Percentiles rank a stretch among this genome's conserved stretches.
phyloP scores from a whole-genome alignment of 1,140 invertebrate genomes.

The Aleiodes sp. region DNA sequence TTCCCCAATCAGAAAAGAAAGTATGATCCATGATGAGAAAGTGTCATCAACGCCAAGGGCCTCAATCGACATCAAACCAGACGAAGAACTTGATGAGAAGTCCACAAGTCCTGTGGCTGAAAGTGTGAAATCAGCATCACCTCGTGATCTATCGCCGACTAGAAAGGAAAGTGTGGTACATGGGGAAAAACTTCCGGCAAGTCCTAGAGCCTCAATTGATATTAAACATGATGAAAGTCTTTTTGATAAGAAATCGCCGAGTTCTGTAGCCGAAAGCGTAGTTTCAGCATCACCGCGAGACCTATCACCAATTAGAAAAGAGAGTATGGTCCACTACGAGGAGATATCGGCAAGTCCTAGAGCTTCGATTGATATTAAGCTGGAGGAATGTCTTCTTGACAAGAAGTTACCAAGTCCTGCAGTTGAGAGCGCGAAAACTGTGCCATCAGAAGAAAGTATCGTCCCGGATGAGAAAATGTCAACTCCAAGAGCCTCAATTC shows the following conservation, averaged over 20 bases:
- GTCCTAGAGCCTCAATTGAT: too few species aligned
- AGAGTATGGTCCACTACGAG: background rate
- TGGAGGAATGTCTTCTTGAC: background rate
- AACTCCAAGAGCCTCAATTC: too few species aligned
- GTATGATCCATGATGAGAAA: background rate
- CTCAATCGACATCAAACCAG: background rate
- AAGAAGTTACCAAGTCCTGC: too few species aligned
- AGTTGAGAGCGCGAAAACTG: too few species aligned
- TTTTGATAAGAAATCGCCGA: background rate
- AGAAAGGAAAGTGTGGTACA: too few species aligned
- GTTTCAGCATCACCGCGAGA: background rate
- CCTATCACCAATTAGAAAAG: background rate
- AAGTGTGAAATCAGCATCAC: background rate
- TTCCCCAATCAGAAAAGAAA: background rate
- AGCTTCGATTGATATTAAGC: too few species aligned
- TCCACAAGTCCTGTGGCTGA: slow-evolving; percentile 11
- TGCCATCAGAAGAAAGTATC: too few species aligned
- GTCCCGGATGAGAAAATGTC: too few species aligned
- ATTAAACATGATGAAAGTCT: too few species aligned
- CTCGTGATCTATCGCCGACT: too few species aligned
- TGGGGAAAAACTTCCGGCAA: too few species aligned
- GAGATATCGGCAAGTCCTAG: too few species aligned
- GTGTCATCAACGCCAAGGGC: background rate
- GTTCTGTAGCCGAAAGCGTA: background rate
- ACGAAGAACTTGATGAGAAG: background rate